Evolutionary conservation across 2,888 invertebrate species (phyloP), one percentile per base, ranked within the genome.

Genomic region (Myopa tessellatipennis): DNA sequence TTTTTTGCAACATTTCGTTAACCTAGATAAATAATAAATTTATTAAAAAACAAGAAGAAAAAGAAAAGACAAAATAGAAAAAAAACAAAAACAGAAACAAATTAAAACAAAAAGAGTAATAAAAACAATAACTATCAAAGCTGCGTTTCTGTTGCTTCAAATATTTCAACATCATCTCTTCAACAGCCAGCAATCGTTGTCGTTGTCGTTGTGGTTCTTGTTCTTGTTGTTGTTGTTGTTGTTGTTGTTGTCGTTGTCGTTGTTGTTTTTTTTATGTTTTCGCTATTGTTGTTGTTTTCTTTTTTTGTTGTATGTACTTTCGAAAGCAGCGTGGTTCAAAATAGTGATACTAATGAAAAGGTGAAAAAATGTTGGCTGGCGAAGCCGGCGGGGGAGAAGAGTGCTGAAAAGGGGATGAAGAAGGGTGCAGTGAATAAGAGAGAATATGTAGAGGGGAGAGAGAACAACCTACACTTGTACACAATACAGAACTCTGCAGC

Each of bases 181-280:
- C 61, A 26, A 26, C 61, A 10, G 10, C 61, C 1, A 36, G 12
- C 65, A 34, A 4, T 65, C 36, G 18, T 26, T 26, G 16, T 26
- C 26, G 26, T 26, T 26, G 26, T 26, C 26, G 26, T 26, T 26
- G 26, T 26, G 26, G 26, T 26, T 26, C 26, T 26, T 26, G 26
- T 26, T 26, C 1, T 65, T 10, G 36, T 65, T 14, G 36, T 7
- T 16, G 65, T 65, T 14, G 34, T 67, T 65, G 6, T 65, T 26
- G 26, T 26, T 26, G 26, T 26, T 61, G 61, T 14, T 61, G 3
- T n/a, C 18, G 18, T 3, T 61, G 18, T 16, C 4, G 61, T 61
- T 61, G n/a, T 61, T 61, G 61, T 18, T 61, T 65, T 61, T 61
- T 14, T n/a, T 61, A 18, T 61, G 61, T 14, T 61, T 61, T n/a